Percentiles rank a stretch among this genome's conserved stretches.
Conservation (phyloP, 2,113 vertebrate species). For the Apaloderma vittatum region DNA sequence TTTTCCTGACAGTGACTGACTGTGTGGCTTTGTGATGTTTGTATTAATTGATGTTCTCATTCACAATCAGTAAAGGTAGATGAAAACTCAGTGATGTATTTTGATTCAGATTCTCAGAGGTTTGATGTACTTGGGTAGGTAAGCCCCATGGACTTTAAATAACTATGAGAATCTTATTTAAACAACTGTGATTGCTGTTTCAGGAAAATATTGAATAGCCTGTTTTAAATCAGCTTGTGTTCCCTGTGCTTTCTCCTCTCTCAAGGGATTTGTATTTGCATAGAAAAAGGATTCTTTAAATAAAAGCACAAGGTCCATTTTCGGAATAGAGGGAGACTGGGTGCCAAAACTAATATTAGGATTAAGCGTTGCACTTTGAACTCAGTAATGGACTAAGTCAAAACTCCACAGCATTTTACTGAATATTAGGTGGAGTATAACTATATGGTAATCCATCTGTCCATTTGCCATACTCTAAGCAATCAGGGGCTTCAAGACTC, state of each 20-base stretch:
- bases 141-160: neutral
- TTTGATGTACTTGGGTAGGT: neutral
- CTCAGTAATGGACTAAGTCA: neutral
- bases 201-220: neutral
- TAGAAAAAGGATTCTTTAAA: neutral
- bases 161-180: neutral
- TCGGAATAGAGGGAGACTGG: neutral
- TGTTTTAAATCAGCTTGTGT: constrained; percentile 1
- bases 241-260: neutral
- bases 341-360: neutral
- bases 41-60: neutral
- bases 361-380: neutral
- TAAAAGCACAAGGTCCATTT: neutral
- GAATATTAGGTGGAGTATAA: neutral
- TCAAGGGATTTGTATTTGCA: neutral
- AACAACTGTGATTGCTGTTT: neutral
- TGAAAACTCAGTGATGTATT: neutral
- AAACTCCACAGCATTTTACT: neutral
- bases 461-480: neutral
- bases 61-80: neutral
- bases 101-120: neutral
- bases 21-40: neutral
- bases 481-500: neutral
- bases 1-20: neutral
- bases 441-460: neutral